Base-by-base conservation (phyloP, 2,113 vertebrate species). In the Gymnarchus niloticus region DNA sequence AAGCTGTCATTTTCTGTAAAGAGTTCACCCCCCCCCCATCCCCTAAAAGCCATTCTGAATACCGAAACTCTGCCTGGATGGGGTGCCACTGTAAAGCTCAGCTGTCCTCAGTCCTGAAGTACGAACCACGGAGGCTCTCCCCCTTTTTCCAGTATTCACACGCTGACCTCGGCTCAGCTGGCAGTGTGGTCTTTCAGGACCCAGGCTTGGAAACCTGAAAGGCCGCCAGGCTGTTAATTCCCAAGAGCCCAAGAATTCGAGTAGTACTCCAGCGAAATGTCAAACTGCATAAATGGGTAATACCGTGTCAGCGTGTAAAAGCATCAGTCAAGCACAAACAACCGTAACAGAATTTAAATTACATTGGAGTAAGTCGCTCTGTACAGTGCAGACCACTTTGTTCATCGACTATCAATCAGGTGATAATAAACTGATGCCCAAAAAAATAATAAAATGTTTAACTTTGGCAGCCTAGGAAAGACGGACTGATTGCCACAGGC, bases 21-120 rank as follows among this genome's bases (percentile, higher is more conserved):
- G 48, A 84, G 77, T 78, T 76, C 19, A 9, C 52, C 46, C 44
- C 56, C 88, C 90, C 44, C 6, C 78, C 8, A 57, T 1, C 49
- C 56, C 14, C 52, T 54, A n/a, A 4, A 7, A 10, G 21, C 33
- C 65, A 10, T 37, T 17, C n/a, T 5, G 87, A 90, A 89, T 89
- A 91, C 84, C 89, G 88, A 91, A 91, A 92, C 87, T 84, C 88
- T 83, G 88, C 86, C 89, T 87, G 88, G 85, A 87, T 89, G 89
- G 89, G 87, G 89, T 89, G 88, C 88, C 90, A 56, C 17, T 65
- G 57, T 25, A 23, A 56, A 56, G 61, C 46, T 28, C 52, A 65
- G 14, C 76, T 33, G 14, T 52, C 65, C 77, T 19, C 65, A 28
- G 44, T 83, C 52, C 61, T 54, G 5, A 65, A 65, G 10, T 73